Conservation (phyloP, 2,888 invertebrate species). For the Cryptocheilus praepositus region DNA sequence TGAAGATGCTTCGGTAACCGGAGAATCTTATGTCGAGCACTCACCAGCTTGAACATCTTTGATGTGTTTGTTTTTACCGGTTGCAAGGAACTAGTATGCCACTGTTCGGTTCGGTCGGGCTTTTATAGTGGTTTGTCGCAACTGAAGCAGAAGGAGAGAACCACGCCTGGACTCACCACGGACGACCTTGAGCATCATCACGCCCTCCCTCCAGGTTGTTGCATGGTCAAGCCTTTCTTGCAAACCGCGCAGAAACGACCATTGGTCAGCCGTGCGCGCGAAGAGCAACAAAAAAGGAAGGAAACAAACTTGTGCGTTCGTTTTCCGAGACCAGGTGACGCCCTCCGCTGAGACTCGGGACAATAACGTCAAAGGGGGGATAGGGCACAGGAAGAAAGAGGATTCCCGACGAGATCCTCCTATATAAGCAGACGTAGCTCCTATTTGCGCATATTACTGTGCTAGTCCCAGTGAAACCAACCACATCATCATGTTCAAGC, state of each 20-base stretch:
- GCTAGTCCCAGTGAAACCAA: conserved; percentile 42
- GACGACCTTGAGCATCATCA: conserved; percentile 37
- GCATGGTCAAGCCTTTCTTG: conserved; percentile 50
- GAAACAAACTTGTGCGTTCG: conserved; percentile 30
- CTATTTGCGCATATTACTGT: conserved; percentile 38
- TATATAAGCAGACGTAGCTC: conserved; percentile 46
- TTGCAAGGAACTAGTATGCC: conserved; percentile 37
- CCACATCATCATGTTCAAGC: conserved; percentile 78
- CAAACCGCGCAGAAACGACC: conserved; percentile 37
- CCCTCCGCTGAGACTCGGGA: conserved; percentile 35
- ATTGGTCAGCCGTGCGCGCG: conserved; percentile 42
- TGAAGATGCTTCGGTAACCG: neutral
- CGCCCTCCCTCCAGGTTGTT: conserved; percentile 37
- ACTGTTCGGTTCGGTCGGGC: conserved; percentile 12
- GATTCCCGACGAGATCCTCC: conserved; percentile 35
- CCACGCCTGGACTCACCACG: conserved; percentile 27
- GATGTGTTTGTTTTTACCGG: conserved; percentile 34
- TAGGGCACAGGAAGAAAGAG: conserved; percentile 25
- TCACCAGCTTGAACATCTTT: conserved; percentile 59
- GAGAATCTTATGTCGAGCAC: conserved; percentile 10
- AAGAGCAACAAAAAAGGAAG: conserved; percentile 26
- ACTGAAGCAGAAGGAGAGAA: conserved; percentile 31
- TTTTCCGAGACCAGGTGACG: conserved; percentile 37
- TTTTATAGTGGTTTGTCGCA: conserved; percentile 29
- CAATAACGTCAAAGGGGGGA: conserved; percentile 26